Percentiles rank a stretch among this genome's conserved stretches.
Evolutionary conservation across 2,113 vertebrate species (phyloP).

Genomic region (Ia io): DNA sequence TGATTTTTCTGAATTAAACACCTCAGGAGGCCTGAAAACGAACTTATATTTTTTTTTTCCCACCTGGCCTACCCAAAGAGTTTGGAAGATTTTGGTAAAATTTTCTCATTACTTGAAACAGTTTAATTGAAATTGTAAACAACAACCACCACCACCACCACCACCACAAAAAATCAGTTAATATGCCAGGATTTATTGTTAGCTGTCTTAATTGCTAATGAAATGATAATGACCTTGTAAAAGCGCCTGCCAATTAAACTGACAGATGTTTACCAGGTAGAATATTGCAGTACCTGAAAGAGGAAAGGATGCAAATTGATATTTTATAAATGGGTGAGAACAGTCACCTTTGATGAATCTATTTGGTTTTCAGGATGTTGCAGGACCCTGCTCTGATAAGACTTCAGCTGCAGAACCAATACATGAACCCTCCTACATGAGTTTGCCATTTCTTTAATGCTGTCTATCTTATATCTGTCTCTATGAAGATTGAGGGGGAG

Average conservation of each 20-base stretch:
- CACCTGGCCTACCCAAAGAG: neutral
- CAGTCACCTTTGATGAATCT: neutral
- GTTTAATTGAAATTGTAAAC: conserved; percentile 48
- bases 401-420: neutral
- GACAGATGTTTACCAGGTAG: conserved; percentile 18
- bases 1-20: conserved; percentile 38
- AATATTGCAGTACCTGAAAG: neutral
- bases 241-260: neutral
- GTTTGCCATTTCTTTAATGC: neutral
- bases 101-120: conserved; percentile 38
- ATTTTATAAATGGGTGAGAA: neutral
- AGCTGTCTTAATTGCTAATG: conserved; percentile 47
- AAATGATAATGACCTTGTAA: conserved; percentile 8
- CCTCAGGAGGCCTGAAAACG: conserved; percentile 50
- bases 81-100: conserved; percentile 45
- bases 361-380: neutral
- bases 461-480: neutral
- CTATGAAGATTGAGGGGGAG: neutral
- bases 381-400: neutral
- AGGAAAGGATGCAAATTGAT: neutral
- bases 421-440: neutral
- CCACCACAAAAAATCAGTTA: neutral
- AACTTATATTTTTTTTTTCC: neutral
- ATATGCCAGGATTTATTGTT: neutral
- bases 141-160: too few species aligned